phyloP scores from a whole-genome alignment of 2,113 vertebrate species.

The Romanogobio albipinnatus region DNA sequence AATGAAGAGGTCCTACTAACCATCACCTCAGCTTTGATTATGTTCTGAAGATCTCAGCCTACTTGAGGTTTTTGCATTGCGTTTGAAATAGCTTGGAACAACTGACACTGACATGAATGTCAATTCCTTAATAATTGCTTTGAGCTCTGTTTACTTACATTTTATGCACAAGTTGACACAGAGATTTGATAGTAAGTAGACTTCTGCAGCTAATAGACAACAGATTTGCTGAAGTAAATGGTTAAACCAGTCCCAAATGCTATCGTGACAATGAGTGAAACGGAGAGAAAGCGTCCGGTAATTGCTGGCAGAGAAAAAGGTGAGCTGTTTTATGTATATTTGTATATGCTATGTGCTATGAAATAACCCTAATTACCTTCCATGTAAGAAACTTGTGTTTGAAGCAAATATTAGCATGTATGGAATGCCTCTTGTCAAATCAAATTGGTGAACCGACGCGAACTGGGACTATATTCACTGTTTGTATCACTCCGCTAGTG shows the following conservation, averaged over 20 bases:
- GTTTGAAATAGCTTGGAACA: background rate
- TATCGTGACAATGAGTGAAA: conserved; percentile 43
- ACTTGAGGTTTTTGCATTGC: background rate
- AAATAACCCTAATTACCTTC: background rate
- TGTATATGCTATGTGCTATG: background rate
- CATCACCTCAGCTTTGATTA: background rate
- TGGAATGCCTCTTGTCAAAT: background rate
- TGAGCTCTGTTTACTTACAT: background rate
- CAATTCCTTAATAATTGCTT: conserved; percentile 6
- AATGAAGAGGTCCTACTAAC: background rate
- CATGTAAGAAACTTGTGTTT: background rate
- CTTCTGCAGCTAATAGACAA: background rate
- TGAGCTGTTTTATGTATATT: conserved; percentile 49
- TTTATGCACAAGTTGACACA: background rate
- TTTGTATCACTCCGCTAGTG: background rate
- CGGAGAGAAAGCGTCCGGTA: conserved; percentile 68
- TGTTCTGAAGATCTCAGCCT: background rate
- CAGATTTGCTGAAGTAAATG: background rate
- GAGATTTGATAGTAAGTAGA: background rate
- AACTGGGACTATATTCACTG: background rate
- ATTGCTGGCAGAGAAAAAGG: conserved; percentile 76
- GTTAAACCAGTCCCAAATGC: background rate
- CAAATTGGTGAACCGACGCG: background rate
- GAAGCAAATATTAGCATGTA: background rate
- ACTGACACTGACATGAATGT: background rate